A percentile compares a stretch with the other conserved stretches of the same genome.
phyloP scores from a whole-genome alignment of 2,888 invertebrate species.

The Ichneumoninae sp. region DNA sequence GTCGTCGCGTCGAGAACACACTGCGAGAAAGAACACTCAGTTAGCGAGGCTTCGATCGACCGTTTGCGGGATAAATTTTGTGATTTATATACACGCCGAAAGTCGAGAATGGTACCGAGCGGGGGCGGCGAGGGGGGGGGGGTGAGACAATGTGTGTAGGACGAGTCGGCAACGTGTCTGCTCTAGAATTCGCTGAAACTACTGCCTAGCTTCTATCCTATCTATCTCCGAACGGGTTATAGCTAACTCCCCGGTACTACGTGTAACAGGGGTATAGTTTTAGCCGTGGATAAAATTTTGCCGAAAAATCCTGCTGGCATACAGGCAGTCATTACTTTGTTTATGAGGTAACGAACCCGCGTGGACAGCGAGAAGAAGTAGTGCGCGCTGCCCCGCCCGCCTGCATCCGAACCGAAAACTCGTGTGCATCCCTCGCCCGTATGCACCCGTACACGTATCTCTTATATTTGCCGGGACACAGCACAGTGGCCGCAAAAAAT shows the following conservation, averaged over 20 bases:
- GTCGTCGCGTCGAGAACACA: constrained; percentile 36
- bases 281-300: constrained; percentile 39
- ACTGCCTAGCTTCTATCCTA: constrained; percentile 30
- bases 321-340: constrained; percentile 78
- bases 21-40: constrained; percentile 55
- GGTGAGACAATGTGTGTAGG: constrained; percentile 20
- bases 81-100: constrained; percentile 64
- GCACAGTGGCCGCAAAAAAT: constrained; percentile 55
- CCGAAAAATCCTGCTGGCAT: constrained; percentile 63
- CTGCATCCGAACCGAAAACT: constrained; percentile 44
- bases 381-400: constrained; percentile 43
- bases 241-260: constrained; percentile 6
- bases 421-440: constrained; percentile 12
- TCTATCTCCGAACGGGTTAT: constrained; percentile 31
- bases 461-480: constrained; percentile 53
- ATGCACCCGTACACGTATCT: constrained; percentile 23
- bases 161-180: constrained; percentile 45
- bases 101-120: constrained; percentile 50
- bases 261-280: constrained; percentile 55
- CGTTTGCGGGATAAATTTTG: constrained; percentile 63
- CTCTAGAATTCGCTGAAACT: constrained; percentile 61
- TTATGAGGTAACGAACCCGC: constrained; percentile 78
- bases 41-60: constrained; percentile 61
- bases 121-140: neutral
- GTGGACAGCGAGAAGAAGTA: constrained; percentile 78